A percentile compares a stretch with the other conserved stretches of the same genome.
Evolutionary conservation across 2,113 vertebrate species (phyloP).

Genomic region (Willisornis vidua): DNA sequence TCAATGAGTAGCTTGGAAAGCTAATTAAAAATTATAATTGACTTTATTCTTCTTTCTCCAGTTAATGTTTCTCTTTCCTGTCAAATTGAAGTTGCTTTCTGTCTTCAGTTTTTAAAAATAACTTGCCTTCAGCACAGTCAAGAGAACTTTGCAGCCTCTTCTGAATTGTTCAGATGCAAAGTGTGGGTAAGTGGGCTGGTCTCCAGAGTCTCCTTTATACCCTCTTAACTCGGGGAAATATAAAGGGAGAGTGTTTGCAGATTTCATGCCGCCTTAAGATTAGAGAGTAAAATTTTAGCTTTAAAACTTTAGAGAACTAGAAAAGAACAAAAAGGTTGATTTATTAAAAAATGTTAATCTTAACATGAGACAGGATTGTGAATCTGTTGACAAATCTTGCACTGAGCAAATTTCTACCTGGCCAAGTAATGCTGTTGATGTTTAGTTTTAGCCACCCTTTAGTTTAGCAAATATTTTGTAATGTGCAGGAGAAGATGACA

Average conservation of each 20-base stretch:
- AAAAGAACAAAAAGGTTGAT: neutral
- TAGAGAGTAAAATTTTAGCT: neutral
- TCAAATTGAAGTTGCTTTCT: neutral
- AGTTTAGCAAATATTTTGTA: neutral
- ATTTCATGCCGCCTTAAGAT: neutral
- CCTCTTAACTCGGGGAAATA: neutral
- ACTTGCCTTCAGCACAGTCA: neutral
- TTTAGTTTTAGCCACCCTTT: neutral
- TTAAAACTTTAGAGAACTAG: neutral
- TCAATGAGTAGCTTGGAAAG: slow-evolving; percentile 29
- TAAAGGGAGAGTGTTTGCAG: neutral
- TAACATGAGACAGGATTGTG: neutral
- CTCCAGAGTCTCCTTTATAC: neutral
- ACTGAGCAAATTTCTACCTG: neutral
- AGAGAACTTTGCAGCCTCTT: neutral
- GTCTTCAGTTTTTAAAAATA: neutral
- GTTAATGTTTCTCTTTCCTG: neutral
- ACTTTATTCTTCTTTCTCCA: neutral
- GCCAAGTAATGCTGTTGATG: neutral
- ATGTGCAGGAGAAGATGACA: neutral
- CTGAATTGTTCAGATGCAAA: neutral
- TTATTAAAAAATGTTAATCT: neutral
- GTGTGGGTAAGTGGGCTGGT: neutral
- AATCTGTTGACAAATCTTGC: neutral
- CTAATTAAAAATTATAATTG: slow-evolving; percentile 52